These are phyloP conservation scores for Hypocryptadius cinnamomeus DNA, from an alignment of 2,113 vertebrate species.

Conservation along the genomic window DNA sequence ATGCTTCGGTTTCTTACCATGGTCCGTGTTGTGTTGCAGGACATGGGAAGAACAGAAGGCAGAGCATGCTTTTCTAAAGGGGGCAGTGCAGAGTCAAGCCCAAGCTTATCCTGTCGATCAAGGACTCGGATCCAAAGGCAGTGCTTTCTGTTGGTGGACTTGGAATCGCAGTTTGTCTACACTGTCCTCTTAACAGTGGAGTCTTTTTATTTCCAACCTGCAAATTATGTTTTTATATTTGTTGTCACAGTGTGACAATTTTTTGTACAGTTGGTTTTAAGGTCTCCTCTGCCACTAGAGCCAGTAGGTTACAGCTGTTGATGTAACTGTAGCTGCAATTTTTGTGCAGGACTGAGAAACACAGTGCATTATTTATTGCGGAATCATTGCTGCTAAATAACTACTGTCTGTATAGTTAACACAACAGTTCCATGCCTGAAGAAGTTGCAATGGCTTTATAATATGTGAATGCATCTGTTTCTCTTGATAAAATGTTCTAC, in stretches of 20 bases:
- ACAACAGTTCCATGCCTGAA: slow-evolving; percentile 79
- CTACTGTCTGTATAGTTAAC: slow-evolving; percentile 98
- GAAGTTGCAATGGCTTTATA: slow-evolving; percentile 82
- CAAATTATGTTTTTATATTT: slow-evolving; percentile 81
- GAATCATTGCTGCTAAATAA: slow-evolving; percentile 97
- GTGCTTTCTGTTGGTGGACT: slow-evolving; percentile 75
- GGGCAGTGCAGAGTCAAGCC: slow-evolving; percentile 56
- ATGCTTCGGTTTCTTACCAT: slow-evolving; percentile 43
- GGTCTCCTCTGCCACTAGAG: slow-evolving; percentile 82
- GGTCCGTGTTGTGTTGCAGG: slow-evolving; percentile 74
- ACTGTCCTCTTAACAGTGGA: slow-evolving; percentile 79
- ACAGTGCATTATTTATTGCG: slow-evolving; percentile 95
- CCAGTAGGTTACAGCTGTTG: slow-evolving; percentile 81
- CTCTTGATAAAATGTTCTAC: slow-evolving; percentile 75
- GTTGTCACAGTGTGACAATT: slow-evolving; percentile 85
- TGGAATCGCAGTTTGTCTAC: slow-evolving; percentile 73
- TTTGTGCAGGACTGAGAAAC: slow-evolving; percentile 84
- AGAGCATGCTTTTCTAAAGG: slow-evolving; percentile 98
- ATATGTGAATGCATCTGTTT: slow-evolving; percentile 86
- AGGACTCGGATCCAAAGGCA: slow-evolving; percentile 72
- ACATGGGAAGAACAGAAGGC: slow-evolving; percentile 96
- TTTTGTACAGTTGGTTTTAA: slow-evolving; percentile 83
- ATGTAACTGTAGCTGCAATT: slow-evolving; percentile 83
- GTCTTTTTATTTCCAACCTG: slow-evolving; percentile 81
- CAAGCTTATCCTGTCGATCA: slow-evolving; percentile 54